Evolutionary conservation across 2,888 invertebrate genomes (phyloP).

Genomic region (Drosophila recens): DNA sequence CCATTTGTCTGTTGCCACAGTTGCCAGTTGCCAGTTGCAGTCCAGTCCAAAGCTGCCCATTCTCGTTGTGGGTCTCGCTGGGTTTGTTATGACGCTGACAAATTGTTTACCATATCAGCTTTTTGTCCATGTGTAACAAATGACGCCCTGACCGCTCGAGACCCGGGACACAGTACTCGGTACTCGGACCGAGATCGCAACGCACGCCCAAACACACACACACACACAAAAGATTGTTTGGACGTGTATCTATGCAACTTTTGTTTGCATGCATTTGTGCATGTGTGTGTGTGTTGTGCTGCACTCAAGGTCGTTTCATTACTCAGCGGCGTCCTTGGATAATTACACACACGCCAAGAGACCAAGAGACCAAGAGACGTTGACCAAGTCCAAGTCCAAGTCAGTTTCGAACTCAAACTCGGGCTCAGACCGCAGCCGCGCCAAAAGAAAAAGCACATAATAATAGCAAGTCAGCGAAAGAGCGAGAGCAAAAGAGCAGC

Average conservation of each 20-base stretch:
- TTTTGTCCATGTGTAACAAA: constrained; percentile 76
- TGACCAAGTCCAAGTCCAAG: constrained; percentile 18
- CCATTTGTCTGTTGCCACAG: constrained; percentile 49
- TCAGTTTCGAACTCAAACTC: constrained; percentile 20
- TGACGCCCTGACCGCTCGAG: constrained; percentile 57
- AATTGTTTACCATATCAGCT: constrained; percentile 78
- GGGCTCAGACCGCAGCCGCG: constrained; percentile 39
- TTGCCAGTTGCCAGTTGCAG: constrained; percentile 31
- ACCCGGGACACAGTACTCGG: constrained; percentile 8
- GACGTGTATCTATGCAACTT: constrained; percentile 43
- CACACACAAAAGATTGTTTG: constrained; percentile 46
- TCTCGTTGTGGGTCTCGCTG: constrained; percentile 17
- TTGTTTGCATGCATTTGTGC: constrained; percentile 23
- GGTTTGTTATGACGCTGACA: constrained; percentile 73
- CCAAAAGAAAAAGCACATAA: constrained; percentile 66
- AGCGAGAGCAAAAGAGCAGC: constrained; percentile 3
- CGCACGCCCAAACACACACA: constrained; percentile 70
- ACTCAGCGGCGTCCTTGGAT: constrained; percentile 82
- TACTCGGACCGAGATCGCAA: constrained; percentile 2
- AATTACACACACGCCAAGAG: constrained; percentile 79
- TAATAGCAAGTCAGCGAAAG: constrained; percentile 50
- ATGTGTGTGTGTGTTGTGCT: constrained; percentile 44
- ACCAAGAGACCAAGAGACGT: constrained; percentile 55
- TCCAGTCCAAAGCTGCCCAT: constrained; percentile 15
- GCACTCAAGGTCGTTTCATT: constrained; percentile 83